Percentiles rank a stretch among this genome's conserved stretches.
phyloP scores from a whole-genome alignment of 1,140 invertebrate genomes.

The Parasteatoda tepidariorum region DNA sequence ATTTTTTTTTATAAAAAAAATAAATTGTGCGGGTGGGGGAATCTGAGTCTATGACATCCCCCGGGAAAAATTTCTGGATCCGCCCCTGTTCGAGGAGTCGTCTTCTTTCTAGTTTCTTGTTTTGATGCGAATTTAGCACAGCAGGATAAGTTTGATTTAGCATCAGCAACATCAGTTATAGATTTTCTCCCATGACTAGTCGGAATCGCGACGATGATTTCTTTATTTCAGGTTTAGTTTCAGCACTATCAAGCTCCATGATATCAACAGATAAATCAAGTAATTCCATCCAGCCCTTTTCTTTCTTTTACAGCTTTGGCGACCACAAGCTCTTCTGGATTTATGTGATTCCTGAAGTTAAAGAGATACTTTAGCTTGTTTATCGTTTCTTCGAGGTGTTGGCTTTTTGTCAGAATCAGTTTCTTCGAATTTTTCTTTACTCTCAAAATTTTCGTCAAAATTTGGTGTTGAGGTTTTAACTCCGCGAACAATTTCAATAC shows the following conservation, averaged over 20 bases:
- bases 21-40: too few relatives aligned
- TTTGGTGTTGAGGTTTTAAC: constrained; percentile 37
- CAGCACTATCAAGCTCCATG: not conserved
- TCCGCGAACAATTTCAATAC: constrained; percentile 54
- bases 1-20: too few relatives aligned
- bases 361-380: not conserved
- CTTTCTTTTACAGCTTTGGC: constrained; percentile 22
- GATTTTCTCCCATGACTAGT: not conserved
- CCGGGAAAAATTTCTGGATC: too few relatives aligned
- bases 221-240: not conserved
- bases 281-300: constrained; percentile 33
- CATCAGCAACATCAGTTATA: not conserved
- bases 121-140: not conserved
- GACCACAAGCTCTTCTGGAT: not conserved
- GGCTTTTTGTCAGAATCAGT: constrained; percentile 56
- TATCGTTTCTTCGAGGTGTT: constrained; percentile 10
- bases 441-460: constrained; percentile 52
- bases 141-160: constrained; percentile 6
- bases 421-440: constrained; percentile 55
- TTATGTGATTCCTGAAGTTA: constrained; percentile 6
- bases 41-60: too few relatives aligned
- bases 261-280: constrained; percentile 26
- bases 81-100: constrained; percentile 39
- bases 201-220: not conserved
- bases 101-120: constrained; percentile 22